Evolutionary conservation across 2,113 vertebrate species (phyloP), one percentile per base, ranked within the genome.

Genomic region (Melanotaenia duboulayi): DNA sequence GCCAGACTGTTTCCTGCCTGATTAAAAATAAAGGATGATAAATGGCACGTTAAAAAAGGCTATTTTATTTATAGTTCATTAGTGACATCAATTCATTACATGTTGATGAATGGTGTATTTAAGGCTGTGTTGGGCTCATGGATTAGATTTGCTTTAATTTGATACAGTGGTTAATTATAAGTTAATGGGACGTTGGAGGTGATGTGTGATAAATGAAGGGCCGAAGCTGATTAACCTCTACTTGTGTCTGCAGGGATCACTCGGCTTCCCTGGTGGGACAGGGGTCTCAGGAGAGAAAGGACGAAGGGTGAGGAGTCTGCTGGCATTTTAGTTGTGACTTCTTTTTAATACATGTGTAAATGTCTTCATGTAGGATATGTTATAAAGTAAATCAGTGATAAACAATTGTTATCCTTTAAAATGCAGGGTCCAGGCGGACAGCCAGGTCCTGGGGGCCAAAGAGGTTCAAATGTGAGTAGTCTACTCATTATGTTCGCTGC

Each of bases 231-330:
- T 92, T 90, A 91, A 88, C 92, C 82, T 89, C 85, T 75, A 56
- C 50, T 51, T 82, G 74, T 82, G 66, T 85, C 89, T 83, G 49
- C 87, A 98, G 97, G 97, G 97, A 78, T 95, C 96, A 6, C 35
- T 80, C 11, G 97, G 97, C 70, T 97, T 97, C 88, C 88, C 87
- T 0, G 96, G 96, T 59, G 54, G 84, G 9, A 40, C 87, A 2
- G 96, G 96, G 19, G 74, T 93, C 49, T 28, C 58, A 0, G 97
- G 96, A 89, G 96, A 97, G 65, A 98, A 98, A 87, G 96, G 97
- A 85, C 96, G 94, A 88, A 92, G 96, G 94, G 97, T 98, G 84
- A 95, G 95, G 89, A 62, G 65, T 72, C 46, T 4, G 6, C 4
- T 25, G 58, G 70, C 48, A 61, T 69, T 68, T 55, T 24, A 59